These are phyloP conservation scores for Siphamia tubifer DNA, from an alignment of 2,113 vertebrate genomes.

Conservation along the genomic window DNA sequence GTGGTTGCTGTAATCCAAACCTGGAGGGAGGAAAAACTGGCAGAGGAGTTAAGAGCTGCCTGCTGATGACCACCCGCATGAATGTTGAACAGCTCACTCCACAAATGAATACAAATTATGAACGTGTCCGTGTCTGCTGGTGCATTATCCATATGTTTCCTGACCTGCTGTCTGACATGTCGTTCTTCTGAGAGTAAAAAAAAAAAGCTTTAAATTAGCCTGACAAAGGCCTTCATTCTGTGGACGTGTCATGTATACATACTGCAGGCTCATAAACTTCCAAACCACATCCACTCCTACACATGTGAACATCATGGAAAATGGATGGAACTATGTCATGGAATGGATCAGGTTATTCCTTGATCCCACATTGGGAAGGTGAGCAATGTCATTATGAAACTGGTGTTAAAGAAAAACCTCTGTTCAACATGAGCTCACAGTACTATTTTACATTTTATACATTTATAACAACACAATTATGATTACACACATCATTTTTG, in stretches of 20 bases:
- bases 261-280: not conserved
- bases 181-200: not conserved
- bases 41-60: constrained; percentile 58
- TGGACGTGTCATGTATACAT: not conserved
- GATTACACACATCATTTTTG: too few species aligned
- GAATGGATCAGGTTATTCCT: too few species aligned
- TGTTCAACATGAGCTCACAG: too few species aligned
- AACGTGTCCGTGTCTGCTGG: not conserved
- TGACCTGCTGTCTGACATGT: not conserved
- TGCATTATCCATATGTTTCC: not conserved
- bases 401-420: too few species aligned
- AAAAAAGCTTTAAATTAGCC: not conserved
- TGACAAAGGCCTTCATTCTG: not conserved
- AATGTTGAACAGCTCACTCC: constrained; percentile 41
- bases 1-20: constrained; percentile 50
- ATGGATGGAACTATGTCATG: not conserved
- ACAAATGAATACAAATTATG: constrained; percentile 7
- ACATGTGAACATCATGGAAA: not conserved
- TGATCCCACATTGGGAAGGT: too few species aligned
- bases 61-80: constrained; percentile 58
- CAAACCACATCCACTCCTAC: not conserved
- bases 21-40: constrained; percentile 52
- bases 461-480: too few species aligned
- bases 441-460: too few species aligned
- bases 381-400: too few species aligned